Evolutionary conservation across 2,888 invertebrate genomes (phyloP), one percentile per base, ranked within the genome.

Genomic region (Hyles lineata): DNA sequence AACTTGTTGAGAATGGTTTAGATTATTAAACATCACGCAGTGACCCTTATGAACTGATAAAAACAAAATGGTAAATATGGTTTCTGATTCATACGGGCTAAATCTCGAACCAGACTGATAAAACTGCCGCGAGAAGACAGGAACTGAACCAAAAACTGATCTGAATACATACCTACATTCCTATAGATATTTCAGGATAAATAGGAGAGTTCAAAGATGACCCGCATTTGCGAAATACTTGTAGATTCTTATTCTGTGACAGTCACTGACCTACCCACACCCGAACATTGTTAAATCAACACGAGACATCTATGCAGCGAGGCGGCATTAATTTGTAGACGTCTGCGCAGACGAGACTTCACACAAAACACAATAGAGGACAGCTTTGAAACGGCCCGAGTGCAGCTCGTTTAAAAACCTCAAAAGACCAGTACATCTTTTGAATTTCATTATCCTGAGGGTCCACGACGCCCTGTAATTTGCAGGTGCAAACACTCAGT

Each of bases 361-460:
- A 67, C 7, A 67, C 19, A 50, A 67, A 43, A 67, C 63, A 63
- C 43, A 67, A 67, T 23, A 23, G 21, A 43, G n/a, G 43, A 67
- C 67, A 21, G 67, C 50, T 67, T 67, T 67, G 23, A 67, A 15
- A 6, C n/a, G 21, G 23, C 6, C 55, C 55, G 50, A 50, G 67
- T 21, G 15, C 6, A 50, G 67, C 50, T 67, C 67, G 50, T 43
- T 67, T 67, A 50, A 67, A 67, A 63, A 67, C 23, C 15, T 11
- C 15, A 50, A 67, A 67, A 67, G 50, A 50, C 67, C 43, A 23
- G 17, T 67, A 67, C 50, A 50, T 67, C 67, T 67, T 67, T 67
- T 50, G 43, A 67, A 62, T 50, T 67, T 50, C 21, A 67, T 67
- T 67, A 67, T 50, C 23, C 50, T 19, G 43, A 15, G 50, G 23